phyloP scores from a whole-genome alignment of 2,888 invertebrate genomes.

The Abscondita cerata region DNA sequence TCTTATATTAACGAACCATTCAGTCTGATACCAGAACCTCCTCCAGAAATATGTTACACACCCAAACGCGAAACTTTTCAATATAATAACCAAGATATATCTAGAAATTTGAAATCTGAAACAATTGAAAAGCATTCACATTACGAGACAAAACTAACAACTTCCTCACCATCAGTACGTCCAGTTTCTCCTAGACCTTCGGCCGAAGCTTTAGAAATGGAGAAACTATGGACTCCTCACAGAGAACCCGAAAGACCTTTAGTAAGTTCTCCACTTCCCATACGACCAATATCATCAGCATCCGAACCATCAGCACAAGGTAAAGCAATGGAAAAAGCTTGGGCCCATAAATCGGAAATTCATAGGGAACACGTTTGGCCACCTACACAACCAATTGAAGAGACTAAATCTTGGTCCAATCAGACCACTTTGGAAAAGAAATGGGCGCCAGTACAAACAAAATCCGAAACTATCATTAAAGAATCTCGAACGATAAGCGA shows the following conservation, averaged over 20 bases:
- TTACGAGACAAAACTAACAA: background rate
- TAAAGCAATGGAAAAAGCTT: slow-evolving; percentile 64
- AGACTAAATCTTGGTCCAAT: slow-evolving; percentile 53
- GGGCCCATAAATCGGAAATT: slow-evolving; percentile 62
- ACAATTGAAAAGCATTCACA: background rate
- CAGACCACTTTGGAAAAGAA: slow-evolving; percentile 55
- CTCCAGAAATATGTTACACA: slow-evolving; percentile 72
- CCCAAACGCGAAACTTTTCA: slow-evolving; percentile 65
- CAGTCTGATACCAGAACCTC: slow-evolving; percentile 70
- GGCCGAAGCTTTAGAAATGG: slow-evolving; percentile 70
- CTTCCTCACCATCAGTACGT: slow-evolving; percentile 39
- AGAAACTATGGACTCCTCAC: slow-evolving; percentile 67
- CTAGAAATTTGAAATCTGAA: background rate
- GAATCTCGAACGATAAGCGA: slow-evolving; percentile 44
- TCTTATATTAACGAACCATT: slow-evolving; percentile 57
- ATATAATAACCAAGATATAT: slow-evolving; percentile 52
- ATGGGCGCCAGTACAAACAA: slow-evolving; percentile 51
- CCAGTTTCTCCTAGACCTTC: slow-evolving; percentile 65
- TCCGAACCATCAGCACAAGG: slow-evolving; percentile 62
- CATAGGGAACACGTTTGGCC: slow-evolving; percentile 63
- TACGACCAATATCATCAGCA: slow-evolving; percentile 52
- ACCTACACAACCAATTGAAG: slow-evolving; percentile 53
- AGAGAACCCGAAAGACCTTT: slow-evolving; percentile 48
- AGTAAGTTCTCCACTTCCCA: slow-evolving; percentile 26
- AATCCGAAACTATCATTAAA: slow-evolving; percentile 42